These are phyloP conservation scores for Parelbella ahira DNA, from an alignment of 2,888 invertebrate genomes.

Conservation along the genomic window DNA sequence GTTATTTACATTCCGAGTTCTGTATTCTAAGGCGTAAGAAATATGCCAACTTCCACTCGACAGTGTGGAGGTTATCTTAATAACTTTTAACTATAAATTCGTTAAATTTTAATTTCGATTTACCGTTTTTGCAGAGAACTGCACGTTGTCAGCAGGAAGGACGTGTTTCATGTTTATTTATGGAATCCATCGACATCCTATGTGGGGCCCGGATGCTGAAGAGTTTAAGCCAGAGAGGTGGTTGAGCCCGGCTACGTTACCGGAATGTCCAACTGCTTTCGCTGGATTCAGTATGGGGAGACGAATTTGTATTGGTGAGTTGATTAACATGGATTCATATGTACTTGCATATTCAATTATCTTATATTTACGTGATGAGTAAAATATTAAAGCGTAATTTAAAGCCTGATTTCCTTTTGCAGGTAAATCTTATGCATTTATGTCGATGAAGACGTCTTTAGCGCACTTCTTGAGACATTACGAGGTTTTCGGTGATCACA, in stretches of 20 bases:
- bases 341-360: no score
- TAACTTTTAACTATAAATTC: no score
- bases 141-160: conserved; percentile 37
- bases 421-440: conserved; percentile 57
- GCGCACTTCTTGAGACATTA: conserved; percentile 49
- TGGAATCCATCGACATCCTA: conserved; percentile 39
- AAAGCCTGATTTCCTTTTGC: conserved; percentile 9
- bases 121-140: conserved; percentile 36
- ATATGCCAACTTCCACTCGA: no score
- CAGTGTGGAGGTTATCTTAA: no score
- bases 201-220: conserved; percentile 44
- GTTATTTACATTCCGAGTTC: no score
- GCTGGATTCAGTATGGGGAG: conserved; percentile 41
- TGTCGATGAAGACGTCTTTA: conserved; percentile 58
- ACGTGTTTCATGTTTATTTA: conserved; percentile 37
- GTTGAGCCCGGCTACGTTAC: conserved; percentile 37
- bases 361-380: no score
- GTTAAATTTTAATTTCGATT: no score
- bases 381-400: no score
- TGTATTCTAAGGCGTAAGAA: no score
- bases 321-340: no score
- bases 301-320: conserved; percentile 40
- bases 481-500: conserved; percentile 43
- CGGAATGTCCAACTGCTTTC: conserved; percentile 34
- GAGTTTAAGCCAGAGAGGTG: conserved; percentile 47